Evolutionary conservation across 2,797 vertebrate genomes (phyloP).

Genomic region (Hippoglossus hippoglossus): DNA sequence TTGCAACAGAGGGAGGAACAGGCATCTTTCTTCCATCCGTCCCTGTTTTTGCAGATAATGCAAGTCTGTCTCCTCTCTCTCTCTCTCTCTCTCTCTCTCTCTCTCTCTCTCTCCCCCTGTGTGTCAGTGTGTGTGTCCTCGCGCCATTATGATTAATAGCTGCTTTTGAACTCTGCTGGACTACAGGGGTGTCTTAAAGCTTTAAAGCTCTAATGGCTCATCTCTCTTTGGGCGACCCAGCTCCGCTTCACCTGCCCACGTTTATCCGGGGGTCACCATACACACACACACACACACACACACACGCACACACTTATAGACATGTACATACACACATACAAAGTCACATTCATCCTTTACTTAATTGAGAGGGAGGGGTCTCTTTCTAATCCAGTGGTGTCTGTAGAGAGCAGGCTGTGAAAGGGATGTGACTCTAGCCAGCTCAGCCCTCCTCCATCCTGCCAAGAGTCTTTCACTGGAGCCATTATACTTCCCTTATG

Average conservation of each 20-base stretch:
- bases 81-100: slow-evolving; percentile 14
- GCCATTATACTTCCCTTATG: slow-evolving; percentile 36
- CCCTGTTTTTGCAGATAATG: slow-evolving; percentile 23
- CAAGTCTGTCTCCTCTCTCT: not conserved
- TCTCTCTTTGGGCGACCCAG: slow-evolving; percentile 70
- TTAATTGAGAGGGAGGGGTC: slow-evolving; percentile 49
- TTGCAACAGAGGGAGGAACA: not conserved
- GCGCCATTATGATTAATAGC: slow-evolving; percentile 78
- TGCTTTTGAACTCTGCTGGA: slow-evolving; percentile 75
- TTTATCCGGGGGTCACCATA: slow-evolving; percentile 39
- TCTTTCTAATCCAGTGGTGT: slow-evolving; percentile 45
- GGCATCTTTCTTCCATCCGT: slow-evolving; percentile 1
- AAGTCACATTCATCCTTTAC: slow-evolving; percentile 4
- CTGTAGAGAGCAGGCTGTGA: slow-evolving; percentile 9
- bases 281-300: slow-evolving; percentile 1
- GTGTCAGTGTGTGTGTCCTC: slow-evolving; percentile 41
- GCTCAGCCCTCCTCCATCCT: slow-evolving; percentile 11
- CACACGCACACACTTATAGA: too few relatives aligned
- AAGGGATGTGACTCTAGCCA: slow-evolving; percentile 37
- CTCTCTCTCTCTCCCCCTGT: slow-evolving; percentile 15
- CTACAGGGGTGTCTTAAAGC: slow-evolving; percentile 58
- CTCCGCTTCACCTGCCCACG: slow-evolving; percentile 48
- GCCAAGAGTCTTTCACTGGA: slow-evolving; percentile 28
- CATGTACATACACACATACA: slow-evolving; percentile 1
- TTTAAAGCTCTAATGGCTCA: slow-evolving; percentile 71